Evolutionary conservation across 2,797 vertebrate genomes (phyloP).

Genomic region (Anas capensis): DNA sequence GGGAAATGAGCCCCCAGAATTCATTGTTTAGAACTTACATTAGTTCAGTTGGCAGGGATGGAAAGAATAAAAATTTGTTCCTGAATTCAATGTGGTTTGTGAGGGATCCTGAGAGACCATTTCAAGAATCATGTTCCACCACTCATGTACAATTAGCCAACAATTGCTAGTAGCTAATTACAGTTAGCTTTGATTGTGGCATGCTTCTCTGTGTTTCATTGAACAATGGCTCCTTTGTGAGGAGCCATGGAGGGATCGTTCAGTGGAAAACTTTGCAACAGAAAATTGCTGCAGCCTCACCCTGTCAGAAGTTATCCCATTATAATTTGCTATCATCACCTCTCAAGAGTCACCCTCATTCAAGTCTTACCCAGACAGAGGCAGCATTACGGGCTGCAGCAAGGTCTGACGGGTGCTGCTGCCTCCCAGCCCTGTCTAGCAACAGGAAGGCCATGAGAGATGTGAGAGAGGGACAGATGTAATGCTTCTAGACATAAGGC

Average conservation of each 20-base stretch:
- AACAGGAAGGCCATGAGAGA: not conserved
- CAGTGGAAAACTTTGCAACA: not conserved
- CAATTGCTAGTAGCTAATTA: not conserved
- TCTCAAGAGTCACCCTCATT: not conserved
- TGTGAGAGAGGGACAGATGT: accelerated
- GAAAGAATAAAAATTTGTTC: not conserved
- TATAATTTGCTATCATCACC: not conserved
- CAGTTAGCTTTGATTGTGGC: not conserved
- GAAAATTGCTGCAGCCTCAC: not conserved
- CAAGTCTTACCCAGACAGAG: too few relatives aligned
- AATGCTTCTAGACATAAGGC: not conserved
- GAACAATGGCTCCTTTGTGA: not conserved
- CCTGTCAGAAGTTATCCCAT: not conserved
- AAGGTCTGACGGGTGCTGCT: accelerated
- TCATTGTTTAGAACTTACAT: not conserved
- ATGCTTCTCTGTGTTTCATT: not conserved
- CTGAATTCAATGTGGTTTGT: not conserved
- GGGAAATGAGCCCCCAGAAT: not conserved
- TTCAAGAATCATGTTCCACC: not conserved
- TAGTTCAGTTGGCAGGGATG: not conserved
- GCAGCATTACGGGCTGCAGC: too few relatives aligned
- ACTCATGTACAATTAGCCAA: not conserved
- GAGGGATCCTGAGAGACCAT: not conserved
- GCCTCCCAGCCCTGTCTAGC: not conserved
- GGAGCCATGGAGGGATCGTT: not conserved